phyloP scores from a whole-genome alignment of 1,140 invertebrate species.

The Lucilia sericata region DNA sequence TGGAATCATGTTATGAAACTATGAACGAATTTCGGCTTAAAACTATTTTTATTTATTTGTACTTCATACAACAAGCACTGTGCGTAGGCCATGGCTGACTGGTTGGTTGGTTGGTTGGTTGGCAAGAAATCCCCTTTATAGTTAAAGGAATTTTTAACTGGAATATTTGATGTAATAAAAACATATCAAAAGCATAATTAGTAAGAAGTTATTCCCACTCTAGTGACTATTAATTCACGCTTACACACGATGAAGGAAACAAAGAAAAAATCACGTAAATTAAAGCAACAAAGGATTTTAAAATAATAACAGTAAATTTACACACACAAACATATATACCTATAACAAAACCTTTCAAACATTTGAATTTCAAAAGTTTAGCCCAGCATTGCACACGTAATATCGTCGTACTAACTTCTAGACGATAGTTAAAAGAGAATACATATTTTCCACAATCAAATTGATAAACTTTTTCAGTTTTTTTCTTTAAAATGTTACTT shows the following conservation, averaged over 20 bases:
- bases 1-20: too few species aligned
- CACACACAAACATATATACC: neutral
- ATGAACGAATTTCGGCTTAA: too few species aligned
- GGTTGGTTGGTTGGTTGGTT: neutral
- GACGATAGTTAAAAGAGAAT: too few species aligned
- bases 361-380: too few species aligned
- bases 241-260: slow-evolving; percentile 23
- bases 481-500: too few species aligned
- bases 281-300: slow-evolving; percentile 14
- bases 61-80: neutral
- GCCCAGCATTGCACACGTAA: too few species aligned
- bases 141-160: slow-evolving; percentile 27
- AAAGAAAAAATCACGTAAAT: slow-evolving; percentile 24
- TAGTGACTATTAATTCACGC: slow-evolving; percentile 29
- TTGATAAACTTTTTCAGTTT: too few species aligned
- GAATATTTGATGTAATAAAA: slow-evolving; percentile 26
- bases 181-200: slow-evolving; percentile 29
- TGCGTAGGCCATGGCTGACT: neutral
- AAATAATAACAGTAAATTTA: neutral
- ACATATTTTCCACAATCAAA: too few species aligned
- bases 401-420: too few species aligned
- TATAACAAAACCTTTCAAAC: neutral
- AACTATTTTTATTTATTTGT: too few species aligned
- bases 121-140: neutral
- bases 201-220: slow-evolving; percentile 16